Conservation (phyloP, 2,797 vertebrate genomes). For the Setipinna tenuifilis region DNA sequence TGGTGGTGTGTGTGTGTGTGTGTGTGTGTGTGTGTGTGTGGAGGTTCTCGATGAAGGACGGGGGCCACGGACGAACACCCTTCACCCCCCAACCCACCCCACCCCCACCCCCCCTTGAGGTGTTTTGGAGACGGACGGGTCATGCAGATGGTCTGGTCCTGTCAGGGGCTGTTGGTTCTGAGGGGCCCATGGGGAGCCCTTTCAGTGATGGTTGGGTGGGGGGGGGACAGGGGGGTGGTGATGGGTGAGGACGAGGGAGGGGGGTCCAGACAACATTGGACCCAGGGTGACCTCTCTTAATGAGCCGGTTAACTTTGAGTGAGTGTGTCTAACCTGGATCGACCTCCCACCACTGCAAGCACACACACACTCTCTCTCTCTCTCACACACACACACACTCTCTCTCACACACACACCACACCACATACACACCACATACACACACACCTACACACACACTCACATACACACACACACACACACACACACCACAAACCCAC, state of each 20-base stretch:
- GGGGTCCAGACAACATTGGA: neutral
- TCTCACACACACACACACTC: slow-evolving; percentile 37
- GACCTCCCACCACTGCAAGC: slow-evolving; percentile 54
- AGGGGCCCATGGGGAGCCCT: neutral
- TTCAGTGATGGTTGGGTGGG: neutral
- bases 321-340: slow-evolving; percentile 65
- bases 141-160: neutral
- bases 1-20: no score
- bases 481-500: slow-evolving; percentile 47
- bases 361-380: slow-evolving; percentile 43
- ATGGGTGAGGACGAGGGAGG: neutral
- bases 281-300: slow-evolving; percentile 67
- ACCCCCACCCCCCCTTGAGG: neutral
- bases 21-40: neutral
- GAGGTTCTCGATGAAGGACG: neutral
- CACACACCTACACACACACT: slow-evolving; percentile 32
- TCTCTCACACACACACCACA: slow-evolving; percentile 37
- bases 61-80: neutral
- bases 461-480: slow-evolving; percentile 44
- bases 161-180: neutral
- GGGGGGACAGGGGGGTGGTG: neutral
- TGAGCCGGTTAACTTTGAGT: slow-evolving; percentile 68
- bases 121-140: neutral
- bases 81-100: neutral
- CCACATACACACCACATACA: no score